Conservation (phyloP, 2,113 vertebrate genomes). For the Dendrocopos noguchii region DNA sequence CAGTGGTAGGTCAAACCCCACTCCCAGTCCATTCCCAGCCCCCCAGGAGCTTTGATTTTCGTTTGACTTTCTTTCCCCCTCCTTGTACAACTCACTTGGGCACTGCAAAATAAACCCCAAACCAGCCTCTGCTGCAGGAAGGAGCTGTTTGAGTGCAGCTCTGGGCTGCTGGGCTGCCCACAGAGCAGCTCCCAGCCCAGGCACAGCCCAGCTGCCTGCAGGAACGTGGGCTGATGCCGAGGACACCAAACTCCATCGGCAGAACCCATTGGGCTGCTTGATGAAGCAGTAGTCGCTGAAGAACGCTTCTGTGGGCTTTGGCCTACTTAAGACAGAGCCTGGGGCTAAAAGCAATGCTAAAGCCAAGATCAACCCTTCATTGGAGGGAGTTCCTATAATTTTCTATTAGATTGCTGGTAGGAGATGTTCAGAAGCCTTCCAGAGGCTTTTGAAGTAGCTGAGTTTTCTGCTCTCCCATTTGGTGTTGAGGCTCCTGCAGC, state of each 20-base stretch:
- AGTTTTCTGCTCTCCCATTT: not conserved
- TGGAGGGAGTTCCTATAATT: constrained; percentile 24
- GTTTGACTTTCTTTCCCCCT: not conserved
- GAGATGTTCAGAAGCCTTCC: not conserved
- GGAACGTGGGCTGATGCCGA: accelerated
- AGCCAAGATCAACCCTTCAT: constrained; percentile 18
- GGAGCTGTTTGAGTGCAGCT: not conserved
- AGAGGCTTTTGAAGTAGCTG: not conserved
- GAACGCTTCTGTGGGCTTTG: not conserved
- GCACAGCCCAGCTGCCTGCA: not conserved
- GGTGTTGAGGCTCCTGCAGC: accelerated
- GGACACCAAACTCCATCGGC: not conserved
- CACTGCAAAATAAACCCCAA: not conserved
- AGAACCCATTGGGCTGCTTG: not conserved
- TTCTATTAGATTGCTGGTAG: not conserved
- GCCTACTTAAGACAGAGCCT: not conserved
- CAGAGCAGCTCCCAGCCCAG: not conserved
- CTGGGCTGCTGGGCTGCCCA: not conserved
- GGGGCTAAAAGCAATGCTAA: constrained; percentile 14
- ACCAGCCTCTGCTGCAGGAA: not conserved
- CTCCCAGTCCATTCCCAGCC: not conserved
- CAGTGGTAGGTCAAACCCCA: not conserved
- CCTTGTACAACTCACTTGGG: not conserved
- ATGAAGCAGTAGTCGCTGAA: constrained; percentile 11
- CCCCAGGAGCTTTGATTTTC: not conserved